Conservation (phyloP, 2,797 vertebrate species). For the Acanthurus leucopareius region DNA sequence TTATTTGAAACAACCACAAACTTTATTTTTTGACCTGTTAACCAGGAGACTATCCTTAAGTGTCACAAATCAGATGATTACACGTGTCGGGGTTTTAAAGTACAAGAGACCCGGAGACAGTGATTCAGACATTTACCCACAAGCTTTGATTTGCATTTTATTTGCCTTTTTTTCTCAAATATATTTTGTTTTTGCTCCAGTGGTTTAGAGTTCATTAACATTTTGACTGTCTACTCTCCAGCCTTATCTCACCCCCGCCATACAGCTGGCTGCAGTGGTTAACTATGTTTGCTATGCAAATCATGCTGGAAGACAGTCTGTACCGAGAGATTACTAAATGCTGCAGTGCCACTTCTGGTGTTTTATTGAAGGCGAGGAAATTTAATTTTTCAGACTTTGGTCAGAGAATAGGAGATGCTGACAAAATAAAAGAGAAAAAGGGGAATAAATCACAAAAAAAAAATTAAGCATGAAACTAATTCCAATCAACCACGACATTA, state of each 20-base stretch:
- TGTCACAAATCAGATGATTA: background rate
- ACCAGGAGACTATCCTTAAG: background rate
- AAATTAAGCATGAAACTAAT: too few species aligned
- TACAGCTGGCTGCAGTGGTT: conserved; percentile 30
- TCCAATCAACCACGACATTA: too few species aligned
- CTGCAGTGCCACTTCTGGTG: conserved; percentile 15
- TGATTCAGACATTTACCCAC: background rate
- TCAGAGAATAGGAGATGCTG: background rate
- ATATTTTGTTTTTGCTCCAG: conserved; percentile 1
- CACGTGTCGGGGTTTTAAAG: background rate
- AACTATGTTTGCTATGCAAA: conserved; percentile 45
- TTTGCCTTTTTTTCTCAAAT: background rate
- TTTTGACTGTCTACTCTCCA: conserved; percentile 19
- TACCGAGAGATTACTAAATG: conserved; percentile 24
- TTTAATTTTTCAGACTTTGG: conserved; percentile 8
- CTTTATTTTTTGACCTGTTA: background rate
- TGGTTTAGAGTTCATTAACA: conserved; percentile 20
- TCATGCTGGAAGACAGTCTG: conserved; percentile 12
- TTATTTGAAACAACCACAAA: background rate
- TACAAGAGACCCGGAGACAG: background rate
- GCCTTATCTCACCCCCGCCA: background rate
- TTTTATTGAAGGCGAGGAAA: conserved; percentile 10
- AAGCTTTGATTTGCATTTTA: conserved; percentile 1
- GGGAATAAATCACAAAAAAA: background rate
- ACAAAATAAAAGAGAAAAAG: background rate